Percentiles rank a stretch among this genome's conserved stretches.
Conservation (phyloP, 2,797 vertebrate genomes). For the Siniperca scherzeri region DNA sequence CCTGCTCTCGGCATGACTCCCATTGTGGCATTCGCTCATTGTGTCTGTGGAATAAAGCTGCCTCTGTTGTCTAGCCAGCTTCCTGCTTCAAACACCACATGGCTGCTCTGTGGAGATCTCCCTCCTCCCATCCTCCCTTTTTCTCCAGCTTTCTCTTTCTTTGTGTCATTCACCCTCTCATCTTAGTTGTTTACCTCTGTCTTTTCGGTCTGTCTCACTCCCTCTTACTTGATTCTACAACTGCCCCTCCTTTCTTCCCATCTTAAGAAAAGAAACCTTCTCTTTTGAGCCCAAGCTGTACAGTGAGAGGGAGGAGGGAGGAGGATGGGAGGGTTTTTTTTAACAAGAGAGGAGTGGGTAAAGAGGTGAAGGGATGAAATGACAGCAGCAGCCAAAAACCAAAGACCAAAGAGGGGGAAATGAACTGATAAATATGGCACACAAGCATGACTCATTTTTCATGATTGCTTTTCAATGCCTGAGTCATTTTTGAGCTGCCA, state of each 20-base stretch:
- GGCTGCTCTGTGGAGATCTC: constrained; percentile 78
- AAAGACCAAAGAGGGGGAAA: constrained; percentile 67
- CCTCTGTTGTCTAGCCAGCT: constrained; percentile 89
- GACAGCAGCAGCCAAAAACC: constrained; percentile 73
- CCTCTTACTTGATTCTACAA: constrained; percentile 45
- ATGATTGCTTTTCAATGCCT: constrained; percentile 73
- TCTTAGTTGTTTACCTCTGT: constrained; percentile 69
- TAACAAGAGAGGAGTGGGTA: constrained; percentile 38
- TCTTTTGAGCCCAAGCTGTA: constrained; percentile 69
- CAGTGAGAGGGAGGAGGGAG: constrained; percentile 52
- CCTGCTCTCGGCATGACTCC: constrained; percentile 86
- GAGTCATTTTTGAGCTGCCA: constrained; percentile 66
- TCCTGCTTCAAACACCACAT: constrained; percentile 85
- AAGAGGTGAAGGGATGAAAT: constrained; percentile 65
- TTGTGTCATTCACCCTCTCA: constrained; percentile 64
- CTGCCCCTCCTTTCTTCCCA: constrained; percentile 50
- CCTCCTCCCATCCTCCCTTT: constrained; percentile 62
- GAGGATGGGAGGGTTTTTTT: constrained; percentile 40
- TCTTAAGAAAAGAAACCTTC: constrained; percentile 78
- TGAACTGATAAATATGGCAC: constrained; percentile 62
- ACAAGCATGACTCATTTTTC: constrained; percentile 74
- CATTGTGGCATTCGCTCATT: constrained; percentile 84
- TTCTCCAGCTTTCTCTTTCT: constrained; percentile 19
- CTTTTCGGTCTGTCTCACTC: constrained; percentile 51
- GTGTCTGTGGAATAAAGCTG: constrained; percentile 86